These are phyloP conservation scores for Cepaea hortensis DNA, from an alignment of 2,888 invertebrate species.

Conservation along the genomic window DNA sequence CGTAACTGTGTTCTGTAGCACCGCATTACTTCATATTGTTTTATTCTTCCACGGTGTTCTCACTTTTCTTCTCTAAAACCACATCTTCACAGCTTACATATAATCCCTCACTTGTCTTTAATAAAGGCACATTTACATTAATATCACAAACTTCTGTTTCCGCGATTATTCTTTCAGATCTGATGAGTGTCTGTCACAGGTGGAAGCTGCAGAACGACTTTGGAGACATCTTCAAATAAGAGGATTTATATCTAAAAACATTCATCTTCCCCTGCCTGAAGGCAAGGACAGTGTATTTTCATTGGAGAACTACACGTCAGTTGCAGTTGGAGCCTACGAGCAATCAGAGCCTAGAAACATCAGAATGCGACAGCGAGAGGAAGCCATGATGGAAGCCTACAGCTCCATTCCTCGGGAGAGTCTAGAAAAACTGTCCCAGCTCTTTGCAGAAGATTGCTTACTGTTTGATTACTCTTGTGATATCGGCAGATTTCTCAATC, in stretches of 20 bases:
- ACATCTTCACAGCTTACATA: too few relatives aligned
- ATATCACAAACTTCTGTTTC: not conserved
- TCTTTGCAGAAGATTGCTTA: not conserved
- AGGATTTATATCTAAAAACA: conserved; percentile 34
- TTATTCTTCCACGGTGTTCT: too few relatives aligned
- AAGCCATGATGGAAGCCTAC: conserved; percentile 47
- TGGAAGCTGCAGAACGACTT: not conserved
- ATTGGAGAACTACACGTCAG: not conserved
- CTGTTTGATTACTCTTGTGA: conserved; percentile 31
- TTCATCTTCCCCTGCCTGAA: not conserved
- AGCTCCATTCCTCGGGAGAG: not conserved
- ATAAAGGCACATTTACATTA: too few relatives aligned
- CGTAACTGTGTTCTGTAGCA: too few relatives aligned
- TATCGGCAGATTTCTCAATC: not conserved
- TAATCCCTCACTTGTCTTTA: too few relatives aligned
- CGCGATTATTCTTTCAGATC: not conserved
- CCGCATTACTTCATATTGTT: too few relatives aligned
- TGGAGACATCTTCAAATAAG: conserved; percentile 38
- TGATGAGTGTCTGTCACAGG: not conserved
- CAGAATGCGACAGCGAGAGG: conserved; percentile 35
- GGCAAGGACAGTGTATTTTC: not conserved
- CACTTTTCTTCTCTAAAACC: too few relatives aligned
- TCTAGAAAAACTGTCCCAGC: not conserved
- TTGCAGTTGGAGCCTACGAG: conserved; percentile 9
- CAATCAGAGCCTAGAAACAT: conserved; percentile 8